Base-by-base conservation (phyloP, 2,113 vertebrate genomes). In the Pterocles gutturalis region DNA sequence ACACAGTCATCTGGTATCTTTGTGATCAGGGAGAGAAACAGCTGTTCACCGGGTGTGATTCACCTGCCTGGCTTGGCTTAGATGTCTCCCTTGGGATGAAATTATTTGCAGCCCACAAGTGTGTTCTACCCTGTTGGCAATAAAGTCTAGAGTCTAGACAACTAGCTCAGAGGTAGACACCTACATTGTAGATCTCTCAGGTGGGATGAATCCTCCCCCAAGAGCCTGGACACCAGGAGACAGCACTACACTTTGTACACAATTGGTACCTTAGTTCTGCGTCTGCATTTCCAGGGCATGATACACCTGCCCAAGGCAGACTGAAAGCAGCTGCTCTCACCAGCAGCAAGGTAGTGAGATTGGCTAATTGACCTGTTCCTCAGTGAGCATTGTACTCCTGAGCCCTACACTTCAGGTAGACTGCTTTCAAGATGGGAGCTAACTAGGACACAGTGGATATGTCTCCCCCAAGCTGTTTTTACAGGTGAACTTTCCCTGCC, bases 71-170 rank as follows among this genome's bases (percentile, higher is more conserved):
- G 72, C 83, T 96, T 48, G 60, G 60, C 89, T 51, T 61, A 22
- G 83, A 34, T 89, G 80, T 76, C 64, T 96, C 60, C 86, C 76
- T 92, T 70, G 33, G 76, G 90, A 57, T 86, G 79, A 92, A 96
- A 92, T 65, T 7, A 43, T 76, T 89, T 36, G 64, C 82, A 67
- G 80, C 60, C 72, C 89, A 55, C 60, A 7, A 91, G 54, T 17
- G 60, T 93, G 72, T 54, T 91, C 85, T 66, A 55, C 69, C 72
- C 64, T 58, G 41, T 62, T 96, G 94, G 91, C 95, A 89, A 14
- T 54, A 0, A 22, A 70, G 60, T 28, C 85, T 85, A 77, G 60
- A 83, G 91, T 96, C 96, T 96, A 96, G 95, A 96, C 96, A 92
- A 70, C 89, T 36, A 70, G 91, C 91, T 95, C 76, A 53, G 83